Percentiles rank a stretch among this genome's conserved stretches.
phyloP scores from a whole-genome alignment of 2,113 vertebrate species.

The Sinocyclocheilus grahami region DNA sequence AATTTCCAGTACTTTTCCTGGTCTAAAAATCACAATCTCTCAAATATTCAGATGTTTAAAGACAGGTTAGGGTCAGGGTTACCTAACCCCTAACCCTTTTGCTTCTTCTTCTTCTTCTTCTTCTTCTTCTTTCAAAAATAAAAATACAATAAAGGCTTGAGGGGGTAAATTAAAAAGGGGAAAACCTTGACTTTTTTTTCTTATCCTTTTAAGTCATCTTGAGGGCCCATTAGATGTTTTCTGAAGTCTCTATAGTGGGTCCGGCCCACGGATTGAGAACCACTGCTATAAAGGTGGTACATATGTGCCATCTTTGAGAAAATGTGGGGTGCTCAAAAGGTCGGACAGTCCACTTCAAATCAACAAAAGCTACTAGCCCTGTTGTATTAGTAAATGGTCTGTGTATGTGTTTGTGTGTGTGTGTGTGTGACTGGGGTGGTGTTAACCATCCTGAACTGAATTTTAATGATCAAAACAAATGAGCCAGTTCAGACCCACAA shows the following conservation, averaged over 20 bases:
- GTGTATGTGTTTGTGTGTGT: not conserved
- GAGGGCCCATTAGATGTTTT: not conserved
- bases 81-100: too few relatives aligned
- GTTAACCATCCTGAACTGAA: slow-evolving; percentile 77
- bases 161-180: not conserved
- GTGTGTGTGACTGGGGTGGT: slow-evolving; percentile 22
- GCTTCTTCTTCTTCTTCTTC: too few relatives aligned
- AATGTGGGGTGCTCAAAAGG: slow-evolving; percentile 33
- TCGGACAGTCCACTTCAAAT: slow-evolving; percentile 72
- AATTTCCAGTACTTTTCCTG: not conserved
- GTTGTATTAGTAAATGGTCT: slow-evolving; percentile 80
- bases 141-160: not conserved
- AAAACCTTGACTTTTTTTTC: not conserved
- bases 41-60: not conserved
- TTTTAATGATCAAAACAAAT: slow-evolving; percentile 87
- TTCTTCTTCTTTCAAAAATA: too few relatives aligned
- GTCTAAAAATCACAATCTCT: not conserved
- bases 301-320: slow-evolving; percentile 56
- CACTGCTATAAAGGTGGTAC: slow-evolving; percentile 28
- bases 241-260: not conserved
- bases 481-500: slow-evolving; percentile 81
- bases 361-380: slow-evolving; percentile 72
- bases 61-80: too few relatives aligned
- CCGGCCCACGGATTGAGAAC: not conserved
- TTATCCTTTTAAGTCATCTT: not conserved